phyloP scores from a whole-genome alignment of 2,888 invertebrate species.

The Horisme vitalbata region DNA sequence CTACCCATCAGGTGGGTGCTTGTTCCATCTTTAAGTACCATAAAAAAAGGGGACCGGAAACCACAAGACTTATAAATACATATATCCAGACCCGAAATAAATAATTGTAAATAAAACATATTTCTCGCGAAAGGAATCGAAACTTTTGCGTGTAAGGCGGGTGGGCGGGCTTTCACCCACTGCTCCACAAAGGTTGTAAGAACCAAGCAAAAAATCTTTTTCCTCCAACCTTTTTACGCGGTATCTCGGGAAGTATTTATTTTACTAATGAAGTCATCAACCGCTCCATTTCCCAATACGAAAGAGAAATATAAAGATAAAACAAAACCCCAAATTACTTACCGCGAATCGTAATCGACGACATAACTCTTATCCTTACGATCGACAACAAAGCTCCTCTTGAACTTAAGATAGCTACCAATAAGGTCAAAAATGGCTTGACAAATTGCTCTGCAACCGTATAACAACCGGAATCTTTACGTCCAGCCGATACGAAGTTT shows the following conservation, averaged over 20 bases:
- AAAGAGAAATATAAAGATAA: conserved; percentile 26
- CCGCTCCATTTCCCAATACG: conserved; percentile 25
- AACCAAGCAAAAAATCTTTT: background rate
- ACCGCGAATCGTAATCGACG: conserved; percentile 33
- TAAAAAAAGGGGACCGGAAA: too few relatives aligned
- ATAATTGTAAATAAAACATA: too few relatives aligned
- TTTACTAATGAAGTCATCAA: conserved; percentile 31
- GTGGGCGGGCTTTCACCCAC: too few relatives aligned
- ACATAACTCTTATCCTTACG: conserved; percentile 31
- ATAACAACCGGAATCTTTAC: conserved; percentile 18
- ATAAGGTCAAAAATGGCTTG: conserved; percentile 14
- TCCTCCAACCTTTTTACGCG: conserved; percentile 6
- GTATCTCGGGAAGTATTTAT: conserved; percentile 23
- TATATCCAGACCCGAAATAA: too few relatives aligned
- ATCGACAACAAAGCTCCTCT: conserved; percentile 6
- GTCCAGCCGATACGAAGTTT: conserved; percentile 39
- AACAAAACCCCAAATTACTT: conserved; percentile 33
- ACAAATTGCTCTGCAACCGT: background rate
- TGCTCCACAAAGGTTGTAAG: too few relatives aligned
- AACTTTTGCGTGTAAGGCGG: too few relatives aligned
- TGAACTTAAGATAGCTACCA: background rate
- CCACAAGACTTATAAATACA: too few relatives aligned
- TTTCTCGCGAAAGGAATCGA: too few relatives aligned
- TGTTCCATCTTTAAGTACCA: too few relatives aligned
- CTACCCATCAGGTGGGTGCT: too few relatives aligned